Conservation (phyloP, 64 coral and sea anemone species). For the Exaiptasia diaphana region DNA sequence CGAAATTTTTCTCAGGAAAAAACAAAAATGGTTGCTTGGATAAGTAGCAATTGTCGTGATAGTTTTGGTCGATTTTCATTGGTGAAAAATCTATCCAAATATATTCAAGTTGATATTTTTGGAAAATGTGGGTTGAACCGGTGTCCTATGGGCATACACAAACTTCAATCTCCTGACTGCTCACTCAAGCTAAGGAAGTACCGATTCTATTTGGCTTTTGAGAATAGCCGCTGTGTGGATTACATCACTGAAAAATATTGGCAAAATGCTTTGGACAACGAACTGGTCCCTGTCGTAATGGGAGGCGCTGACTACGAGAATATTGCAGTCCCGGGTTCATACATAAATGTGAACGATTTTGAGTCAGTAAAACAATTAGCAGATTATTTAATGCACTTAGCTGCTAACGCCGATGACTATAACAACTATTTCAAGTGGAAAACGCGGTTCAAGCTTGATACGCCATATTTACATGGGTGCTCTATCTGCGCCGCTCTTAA, state of each 20-base stretch:
- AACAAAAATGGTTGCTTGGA: constrained; percentile 36
- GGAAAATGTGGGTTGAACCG: background rate
- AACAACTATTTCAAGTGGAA: constrained; percentile 67
- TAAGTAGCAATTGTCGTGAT: constrained; percentile 39
- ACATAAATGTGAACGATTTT: constrained; percentile 55
- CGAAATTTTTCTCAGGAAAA: background rate
- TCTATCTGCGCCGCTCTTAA: background rate
- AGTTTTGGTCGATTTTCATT: background rate
- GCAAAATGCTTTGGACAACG: constrained; percentile 46
- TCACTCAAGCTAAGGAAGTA: background rate
- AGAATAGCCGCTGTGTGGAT: constrained; percentile 41
- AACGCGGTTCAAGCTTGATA: constrained; percentile 2
- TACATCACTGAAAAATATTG: constrained; percentile 66
- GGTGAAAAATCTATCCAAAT: background rate
- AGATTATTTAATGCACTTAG: constrained; percentile 48
- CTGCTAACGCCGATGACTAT: constrained; percentile 34
- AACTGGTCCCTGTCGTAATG: constrained; percentile 35
- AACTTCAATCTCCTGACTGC: constrained; percentile 11
- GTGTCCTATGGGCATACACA: background rate
- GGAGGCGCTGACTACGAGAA: constrained; percentile 42
- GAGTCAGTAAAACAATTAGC: constrained; percentile 33
- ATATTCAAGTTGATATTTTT: constrained; percentile 19
- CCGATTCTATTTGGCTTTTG: constrained; percentile 62
- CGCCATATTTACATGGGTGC: background rate
- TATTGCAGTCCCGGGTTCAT: constrained; percentile 47